Evolutionary conservation across 1,140 invertebrate species (phyloP).

Genomic region (Cheumatopsyche charites): DNA sequence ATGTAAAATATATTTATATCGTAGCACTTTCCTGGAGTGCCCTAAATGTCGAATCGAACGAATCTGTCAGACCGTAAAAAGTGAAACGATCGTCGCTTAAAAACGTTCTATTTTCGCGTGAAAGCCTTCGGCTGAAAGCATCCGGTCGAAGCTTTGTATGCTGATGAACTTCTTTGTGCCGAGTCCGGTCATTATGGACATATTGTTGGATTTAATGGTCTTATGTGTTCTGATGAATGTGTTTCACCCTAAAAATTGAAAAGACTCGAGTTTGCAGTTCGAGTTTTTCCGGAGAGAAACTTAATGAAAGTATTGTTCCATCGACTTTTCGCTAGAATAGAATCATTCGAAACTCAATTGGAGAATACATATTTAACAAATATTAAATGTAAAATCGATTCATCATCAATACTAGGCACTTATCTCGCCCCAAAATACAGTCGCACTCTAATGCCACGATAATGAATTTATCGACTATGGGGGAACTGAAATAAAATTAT

Average conservation of each 20-base stretch:
- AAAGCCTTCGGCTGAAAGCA: constrained; percentile 11
- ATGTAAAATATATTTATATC: too few species aligned
- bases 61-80: too few species aligned
- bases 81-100: too few species aligned
- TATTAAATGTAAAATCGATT: too few species aligned
- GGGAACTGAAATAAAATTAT: constrained; percentile 39
- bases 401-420: too few species aligned
- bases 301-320: too few species aligned
- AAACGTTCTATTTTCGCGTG: background rate
- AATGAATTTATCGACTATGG: constrained; percentile 34
- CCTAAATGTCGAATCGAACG: too few species aligned
- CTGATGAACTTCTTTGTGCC: constrained; percentile 26
- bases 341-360: too few species aligned
- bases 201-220: constrained; percentile 15
- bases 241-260: background rate
- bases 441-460: constrained; percentile 5
- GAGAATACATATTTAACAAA: too few species aligned
- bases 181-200: background rate
- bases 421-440: too few species aligned
- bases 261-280: background rate
- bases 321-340: too few species aligned
- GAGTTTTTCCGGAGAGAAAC: background rate
- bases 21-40: too few species aligned
- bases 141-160: constrained; percentile 16
- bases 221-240: background rate